A percentile compares a stretch with the other conserved stretches of the same genome.
phyloP scores from a whole-genome alignment of 2,797 vertebrate genomes.

The Ctenopoma kingsleyae region DNA sequence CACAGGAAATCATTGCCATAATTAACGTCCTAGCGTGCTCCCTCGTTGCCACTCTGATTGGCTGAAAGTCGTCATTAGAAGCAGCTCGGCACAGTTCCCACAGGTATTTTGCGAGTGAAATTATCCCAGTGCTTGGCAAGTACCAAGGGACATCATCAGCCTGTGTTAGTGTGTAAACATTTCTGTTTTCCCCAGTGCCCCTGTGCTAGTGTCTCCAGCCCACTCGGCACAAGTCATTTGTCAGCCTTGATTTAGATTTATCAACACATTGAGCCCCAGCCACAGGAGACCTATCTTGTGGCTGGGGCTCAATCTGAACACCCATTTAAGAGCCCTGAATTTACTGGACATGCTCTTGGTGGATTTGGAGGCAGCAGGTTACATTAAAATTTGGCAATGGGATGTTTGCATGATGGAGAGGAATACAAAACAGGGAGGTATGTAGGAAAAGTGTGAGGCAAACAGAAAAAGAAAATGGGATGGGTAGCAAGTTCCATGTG shows the following conservation, averaged over 20 bases:
- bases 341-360: constrained; percentile 37
- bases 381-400: background rate
- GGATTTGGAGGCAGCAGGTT: background rate
- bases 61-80: constrained; percentile 71
- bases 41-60: constrained; percentile 69
- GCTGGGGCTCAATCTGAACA: constrained; percentile 51
- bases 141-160: constrained; percentile 73
- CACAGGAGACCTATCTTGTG: constrained; percentile 23
- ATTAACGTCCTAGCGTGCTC: constrained; percentile 71
- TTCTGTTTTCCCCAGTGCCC: constrained; percentile 59
- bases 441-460: constrained; percentile 3
- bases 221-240: constrained; percentile 72
- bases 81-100: constrained; percentile 55
- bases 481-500: background rate
- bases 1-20: constrained; percentile 79
- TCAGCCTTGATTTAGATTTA: constrained; percentile 78
- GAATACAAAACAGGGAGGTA: constrained; percentile 12
- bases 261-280: constrained; percentile 45
- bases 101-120: constrained; percentile 73
- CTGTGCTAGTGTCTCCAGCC: constrained; percentile 66
- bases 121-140: constrained; percentile 59
- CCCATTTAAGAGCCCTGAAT: constrained; percentile 44
- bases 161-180: constrained; percentile 80
- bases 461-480: background rate
- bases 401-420: background rate